phyloP scores from a whole-genome alignment of 2,797 vertebrate genomes.

The Pseudotriccus pelzelni region DNA sequence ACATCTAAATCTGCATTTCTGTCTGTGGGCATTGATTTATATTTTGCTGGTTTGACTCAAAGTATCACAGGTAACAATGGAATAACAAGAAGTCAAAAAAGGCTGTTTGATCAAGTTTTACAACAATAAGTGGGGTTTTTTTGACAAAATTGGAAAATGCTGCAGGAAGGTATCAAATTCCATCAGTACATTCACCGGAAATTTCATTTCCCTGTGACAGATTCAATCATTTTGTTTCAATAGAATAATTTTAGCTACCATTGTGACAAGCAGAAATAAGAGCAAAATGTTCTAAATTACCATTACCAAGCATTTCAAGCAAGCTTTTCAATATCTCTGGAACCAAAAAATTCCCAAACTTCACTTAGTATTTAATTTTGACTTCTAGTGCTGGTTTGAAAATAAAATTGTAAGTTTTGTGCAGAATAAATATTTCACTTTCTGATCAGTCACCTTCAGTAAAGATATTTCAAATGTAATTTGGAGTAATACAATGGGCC shows the following conservation, averaged over 20 bases:
- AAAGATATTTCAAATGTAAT: background rate
- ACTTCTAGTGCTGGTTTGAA: background rate
- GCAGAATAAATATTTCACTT: background rate
- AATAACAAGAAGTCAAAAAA: background rate
- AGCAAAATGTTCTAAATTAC: constrained; percentile 18
- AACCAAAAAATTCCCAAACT: background rate
- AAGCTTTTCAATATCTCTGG: background rate
- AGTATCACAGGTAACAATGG: background rate
- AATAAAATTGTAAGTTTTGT: background rate
- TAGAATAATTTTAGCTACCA: constrained; percentile 37
- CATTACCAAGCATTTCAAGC: background rate
- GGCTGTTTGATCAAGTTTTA: background rate
- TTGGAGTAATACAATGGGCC: background rate
- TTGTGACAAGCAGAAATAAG: constrained; percentile 25
- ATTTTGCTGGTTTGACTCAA: background rate
- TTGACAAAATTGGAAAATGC: background rate
- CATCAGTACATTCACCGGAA: background rate
- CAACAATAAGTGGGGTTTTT: background rate
- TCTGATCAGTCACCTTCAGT: background rate
- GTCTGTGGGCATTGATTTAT: background rate
- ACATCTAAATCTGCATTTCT: background rate
- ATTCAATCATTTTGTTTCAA: constrained; percentile 7
- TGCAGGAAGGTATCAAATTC: constrained; percentile 5
- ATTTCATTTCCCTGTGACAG: background rate
- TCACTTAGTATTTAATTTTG: background rate